These are phyloP conservation scores for Ariopsis seemanni DNA, from an alignment of 2,113 vertebrate genomes.

Conservation along the genomic window DNA sequence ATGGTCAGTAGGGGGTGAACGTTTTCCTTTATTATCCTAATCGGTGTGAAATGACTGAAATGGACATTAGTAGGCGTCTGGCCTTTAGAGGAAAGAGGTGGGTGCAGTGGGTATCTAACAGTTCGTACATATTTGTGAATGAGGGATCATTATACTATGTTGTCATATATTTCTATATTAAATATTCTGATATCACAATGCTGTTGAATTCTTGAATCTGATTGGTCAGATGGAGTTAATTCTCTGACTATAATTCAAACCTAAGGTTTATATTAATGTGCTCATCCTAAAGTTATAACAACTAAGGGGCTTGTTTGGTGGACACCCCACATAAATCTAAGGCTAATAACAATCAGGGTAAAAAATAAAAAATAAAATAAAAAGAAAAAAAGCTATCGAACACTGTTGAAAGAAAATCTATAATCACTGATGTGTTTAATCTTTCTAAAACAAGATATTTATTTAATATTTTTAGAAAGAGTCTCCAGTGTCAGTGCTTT, in stretches of 20 bases:
- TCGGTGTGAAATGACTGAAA: slow-evolving; percentile 61
- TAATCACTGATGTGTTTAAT: not conserved
- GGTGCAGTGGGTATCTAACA: not conserved
- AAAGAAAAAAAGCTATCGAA: too few species aligned
- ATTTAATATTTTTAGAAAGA: not conserved
- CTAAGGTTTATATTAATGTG: not conserved
- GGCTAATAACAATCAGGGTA: not conserved
- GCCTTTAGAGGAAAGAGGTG: slow-evolving; percentile 1
- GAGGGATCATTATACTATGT: not conserved
- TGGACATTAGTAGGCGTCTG: slow-evolving; percentile 31
- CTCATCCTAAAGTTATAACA: not conserved
- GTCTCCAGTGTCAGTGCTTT: not conserved
- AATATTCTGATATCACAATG: not conserved
- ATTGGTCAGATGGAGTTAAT: not conserved
- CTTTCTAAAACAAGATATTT: not conserved
- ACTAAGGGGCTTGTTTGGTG: not conserved
- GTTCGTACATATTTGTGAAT: not conserved
- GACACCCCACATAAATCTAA: not conserved
- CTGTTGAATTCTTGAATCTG: not conserved
- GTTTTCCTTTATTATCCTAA: slow-evolving; percentile 61
- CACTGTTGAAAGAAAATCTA: not conserved
- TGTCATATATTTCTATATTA: not conserved
- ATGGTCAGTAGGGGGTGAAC: slow-evolving; percentile 48
- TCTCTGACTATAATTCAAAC: not conserved
- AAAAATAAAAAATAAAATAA: not conserved